Conservation (phyloP, 2,797 vertebrate species). For the Knipowitschia caucasica region DNA sequence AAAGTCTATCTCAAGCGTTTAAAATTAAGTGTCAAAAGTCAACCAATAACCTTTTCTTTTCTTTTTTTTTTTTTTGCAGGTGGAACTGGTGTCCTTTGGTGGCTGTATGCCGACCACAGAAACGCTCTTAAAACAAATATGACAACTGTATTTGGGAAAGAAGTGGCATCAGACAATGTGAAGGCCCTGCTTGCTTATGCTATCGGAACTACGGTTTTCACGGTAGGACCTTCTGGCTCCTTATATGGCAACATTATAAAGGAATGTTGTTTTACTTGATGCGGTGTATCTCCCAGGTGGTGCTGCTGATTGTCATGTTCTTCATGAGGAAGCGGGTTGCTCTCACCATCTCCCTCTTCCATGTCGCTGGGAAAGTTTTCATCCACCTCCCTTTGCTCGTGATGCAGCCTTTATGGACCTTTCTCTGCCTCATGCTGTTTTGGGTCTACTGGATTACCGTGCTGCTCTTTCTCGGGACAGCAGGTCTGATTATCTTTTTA, state of each 20-base stretch:
- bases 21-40: neutral
- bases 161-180: slow-evolving; percentile 86
- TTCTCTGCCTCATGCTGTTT: slow-evolving; percentile 91
- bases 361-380: slow-evolving; percentile 96
- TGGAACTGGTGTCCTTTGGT: slow-evolving; percentile 91
- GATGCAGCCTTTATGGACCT: slow-evolving; percentile 96
- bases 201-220: slow-evolving; percentile 90
- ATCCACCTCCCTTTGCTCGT: slow-evolving; percentile 88
- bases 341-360: slow-evolving; percentile 94
- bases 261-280: neutral
- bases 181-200: slow-evolving; percentile 90
- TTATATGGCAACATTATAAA: neutral
- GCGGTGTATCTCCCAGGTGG: slow-evolving; percentile 66
- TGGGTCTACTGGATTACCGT: slow-evolving; percentile 95
- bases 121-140: slow-evolving; percentile 61
- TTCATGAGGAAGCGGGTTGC: slow-evolving; percentile 95
- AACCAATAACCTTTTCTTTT: neutral
- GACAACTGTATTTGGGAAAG: slow-evolving; percentile 72
- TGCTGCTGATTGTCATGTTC: slow-evolving; percentile 91
- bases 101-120: slow-evolving; percentile 88
- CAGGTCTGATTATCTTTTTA: slow-evolving; percentile 73
- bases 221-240: slow-evolving; percentile 63
- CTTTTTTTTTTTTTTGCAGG: too few relatives aligned
- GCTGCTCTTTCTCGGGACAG: slow-evolving; percentile 90
- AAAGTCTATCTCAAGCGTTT: neutral